Evolutionary conservation across 2,113 vertebrate species (phyloP), one percentile per base, ranked within the genome.

Genomic region (Rhagologus leucostigma): DNA sequence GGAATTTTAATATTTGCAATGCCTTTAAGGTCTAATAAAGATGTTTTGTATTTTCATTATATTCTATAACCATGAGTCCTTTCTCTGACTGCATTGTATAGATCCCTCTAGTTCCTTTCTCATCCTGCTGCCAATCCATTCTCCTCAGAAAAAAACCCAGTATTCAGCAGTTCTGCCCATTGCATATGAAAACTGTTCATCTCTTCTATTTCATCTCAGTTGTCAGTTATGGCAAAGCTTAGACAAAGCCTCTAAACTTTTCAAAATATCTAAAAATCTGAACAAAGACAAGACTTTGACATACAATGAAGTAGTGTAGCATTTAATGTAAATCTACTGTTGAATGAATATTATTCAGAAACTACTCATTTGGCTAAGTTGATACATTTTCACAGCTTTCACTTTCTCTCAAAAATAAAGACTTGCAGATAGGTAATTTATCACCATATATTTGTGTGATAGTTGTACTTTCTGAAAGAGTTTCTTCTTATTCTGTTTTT

Each of bases 221-320:
- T 89, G 57, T 85, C 81, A 93, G 41, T 75, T 84, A 87, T 23
- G 46, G 50, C 4, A 93, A 93, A 89, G 33, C 65, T 89, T 78
- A 87, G 35, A 82, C 18, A 91, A 95, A 93, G 33, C 9, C 44
- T 55, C 53, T 71, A 94, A 93, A 91, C 78, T 71, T 91, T 87
- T 84, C 33, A 91, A 89, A 79, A 71, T 89, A 92, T 82, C 77
- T 81, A 52, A 84, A 93, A 78, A 75, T 75, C 35, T 52, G 81
- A 95, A 89, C 27, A 93, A 93, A 94, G 42, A 39, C 32, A 79
- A 76, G 63, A 65, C 29, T 89, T 92, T 81, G 33, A 78, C n/a
- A 63, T 37, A 63, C 3, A 87, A 68, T 59, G 35, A 46, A 93
- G 44, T 35, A 41, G 44, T 63, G 29, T 47, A 78, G 12, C 33